Evolutionary conservation across 2,113 vertebrate genomes (phyloP).

Genomic region (Rhinolophus ferrumequinum): DNA sequence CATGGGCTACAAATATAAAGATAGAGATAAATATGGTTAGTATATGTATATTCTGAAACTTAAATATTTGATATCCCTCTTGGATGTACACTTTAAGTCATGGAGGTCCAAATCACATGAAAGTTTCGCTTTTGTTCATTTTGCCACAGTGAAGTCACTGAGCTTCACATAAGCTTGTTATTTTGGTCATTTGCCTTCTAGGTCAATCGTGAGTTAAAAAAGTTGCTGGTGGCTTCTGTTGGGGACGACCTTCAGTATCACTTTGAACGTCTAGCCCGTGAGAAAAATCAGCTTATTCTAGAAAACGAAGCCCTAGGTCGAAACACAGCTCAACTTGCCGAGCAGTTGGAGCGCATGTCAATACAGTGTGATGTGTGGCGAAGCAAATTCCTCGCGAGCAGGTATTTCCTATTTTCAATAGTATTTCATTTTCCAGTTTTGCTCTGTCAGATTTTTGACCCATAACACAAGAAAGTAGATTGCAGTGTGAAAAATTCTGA

Average conservation of each 20-base stretch:
- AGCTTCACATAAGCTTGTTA: neutral
- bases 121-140: conserved; percentile 22
- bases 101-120: neutral
- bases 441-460: neutral
- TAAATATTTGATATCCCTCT: neutral
- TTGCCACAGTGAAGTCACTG: neutral
- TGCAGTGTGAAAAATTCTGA: neutral
- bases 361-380: conserved; percentile 99
- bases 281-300: conserved; percentile 96
- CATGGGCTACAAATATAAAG: neutral
- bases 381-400: conserved; percentile 99
- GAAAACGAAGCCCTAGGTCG: conserved; percentile 94
- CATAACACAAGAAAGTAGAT: neutral
- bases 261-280: conserved; percentile 95
- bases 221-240: conserved; percentile 95
- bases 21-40: neutral
- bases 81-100: neutral
- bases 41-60: neutral
- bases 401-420: conserved; percentile 83
- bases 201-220: conserved; percentile 98
- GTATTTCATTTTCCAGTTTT: neutral
- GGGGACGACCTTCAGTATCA: conserved; percentile 98
- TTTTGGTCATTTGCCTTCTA: conserved; percentile 73
- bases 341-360: conserved; percentile 96
- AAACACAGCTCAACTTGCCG: conserved; percentile 90